A percentile compares a stretch with the other conserved stretches of the same genome.
Evolutionary conservation across 2,113 vertebrate genomes (phyloP).

Genomic region (Prietella phreatophila): DNA sequence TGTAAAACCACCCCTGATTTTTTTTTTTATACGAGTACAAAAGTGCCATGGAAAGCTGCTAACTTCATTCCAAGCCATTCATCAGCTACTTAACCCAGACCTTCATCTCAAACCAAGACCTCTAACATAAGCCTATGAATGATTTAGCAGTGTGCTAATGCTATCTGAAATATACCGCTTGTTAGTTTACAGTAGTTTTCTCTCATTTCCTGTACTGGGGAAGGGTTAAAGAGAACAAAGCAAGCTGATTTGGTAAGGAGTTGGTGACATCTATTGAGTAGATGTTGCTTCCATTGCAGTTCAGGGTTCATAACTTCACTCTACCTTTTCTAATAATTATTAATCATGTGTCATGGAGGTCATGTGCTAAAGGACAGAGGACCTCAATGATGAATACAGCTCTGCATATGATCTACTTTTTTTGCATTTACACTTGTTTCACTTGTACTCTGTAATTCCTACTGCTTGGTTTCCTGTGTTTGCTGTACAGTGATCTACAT

Average conservation of each 20-base stretch:
- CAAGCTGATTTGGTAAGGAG: not conserved
- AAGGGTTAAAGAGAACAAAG: not conserved
- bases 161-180: conserved; percentile 10
- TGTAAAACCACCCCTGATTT: conserved; percentile 17
- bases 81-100: conserved; percentile 24
- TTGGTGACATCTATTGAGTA: not conserved
- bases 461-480: conserved; percentile 93
- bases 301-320: conserved; percentile 8
- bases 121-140: conserved; percentile 6
- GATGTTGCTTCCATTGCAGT: conserved; percentile 30
- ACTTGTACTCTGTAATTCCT: conserved; percentile 70
- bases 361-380: not conserved
- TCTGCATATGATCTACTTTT: conserved; percentile 1
- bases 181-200: conserved; percentile 21
- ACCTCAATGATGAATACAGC: not conserved
- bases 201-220: conserved; percentile 3
- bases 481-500: conserved; percentile 87
- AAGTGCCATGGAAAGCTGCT: conserved; percentile 48
- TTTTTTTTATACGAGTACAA: not conserved
- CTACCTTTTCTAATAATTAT: conserved; percentile 3
- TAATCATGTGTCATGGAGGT: conserved; percentile 26
- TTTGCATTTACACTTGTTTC: conserved; percentile 59
- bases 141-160: not conserved
- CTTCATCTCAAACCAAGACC: conserved; percentile 8
- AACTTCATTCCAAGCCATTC: conserved; percentile 25